Evolutionary conservation across 2,797 vertebrate species (phyloP).

Genomic region (Sphenopsis melanotis): DNA sequence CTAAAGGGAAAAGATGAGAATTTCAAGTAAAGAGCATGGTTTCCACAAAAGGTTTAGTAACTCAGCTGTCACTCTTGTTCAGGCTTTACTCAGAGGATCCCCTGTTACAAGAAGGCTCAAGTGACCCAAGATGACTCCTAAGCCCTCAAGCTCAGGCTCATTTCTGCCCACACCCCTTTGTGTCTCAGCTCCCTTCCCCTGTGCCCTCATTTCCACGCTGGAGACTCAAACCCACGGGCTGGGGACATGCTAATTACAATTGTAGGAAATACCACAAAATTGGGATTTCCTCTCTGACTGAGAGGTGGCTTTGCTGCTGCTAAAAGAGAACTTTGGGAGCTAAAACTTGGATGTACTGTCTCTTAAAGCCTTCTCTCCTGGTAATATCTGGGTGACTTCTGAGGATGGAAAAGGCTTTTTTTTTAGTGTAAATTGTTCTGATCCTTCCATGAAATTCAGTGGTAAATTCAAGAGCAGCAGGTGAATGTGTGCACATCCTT

Average conservation of each 20-base stretch:
- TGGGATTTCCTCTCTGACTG: background rate
- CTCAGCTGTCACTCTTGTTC: background rate
- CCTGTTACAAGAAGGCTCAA: background rate
- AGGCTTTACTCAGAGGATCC: background rate
- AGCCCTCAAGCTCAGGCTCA: background rate
- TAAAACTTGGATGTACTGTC: background rate
- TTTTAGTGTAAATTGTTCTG: background rate
- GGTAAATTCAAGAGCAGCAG: background rate
- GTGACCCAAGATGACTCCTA: background rate
- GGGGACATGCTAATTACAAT: background rate
- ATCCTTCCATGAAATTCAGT: background rate
- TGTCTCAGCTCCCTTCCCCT: background rate
- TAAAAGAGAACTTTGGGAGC: background rate
- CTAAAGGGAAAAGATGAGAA: background rate
- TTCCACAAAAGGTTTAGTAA: background rate
- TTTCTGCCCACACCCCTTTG: background rate
- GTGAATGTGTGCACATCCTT: background rate
- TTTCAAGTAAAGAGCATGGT: background rate
- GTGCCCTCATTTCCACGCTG: background rate
- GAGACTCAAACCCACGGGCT: background rate
- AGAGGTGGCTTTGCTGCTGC: background rate
- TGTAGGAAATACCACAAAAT: background rate
- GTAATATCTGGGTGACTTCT: background rate
- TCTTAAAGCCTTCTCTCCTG: background rate
- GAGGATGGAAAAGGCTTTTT: background rate